Evolutionary conservation across 2,113 vertebrate species (phyloP).

Genomic region (Noctilio leporinus): DNA sequence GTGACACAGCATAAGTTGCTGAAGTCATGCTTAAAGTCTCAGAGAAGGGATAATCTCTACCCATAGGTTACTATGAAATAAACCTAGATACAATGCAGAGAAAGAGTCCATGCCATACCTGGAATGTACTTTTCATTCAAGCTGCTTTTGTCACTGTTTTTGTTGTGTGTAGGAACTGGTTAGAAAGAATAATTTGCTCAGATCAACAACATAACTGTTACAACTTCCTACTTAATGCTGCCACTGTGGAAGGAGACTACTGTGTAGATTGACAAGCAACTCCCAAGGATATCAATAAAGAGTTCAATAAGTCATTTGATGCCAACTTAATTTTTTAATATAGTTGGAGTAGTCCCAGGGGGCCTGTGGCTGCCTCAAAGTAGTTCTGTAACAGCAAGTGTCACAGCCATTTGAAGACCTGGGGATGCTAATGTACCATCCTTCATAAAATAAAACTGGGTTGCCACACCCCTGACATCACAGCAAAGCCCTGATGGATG

Average conservation of each 20-base stretch:
- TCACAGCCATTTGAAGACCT: background rate
- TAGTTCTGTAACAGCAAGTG: background rate
- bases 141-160: background rate
- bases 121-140: background rate
- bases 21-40: background rate
- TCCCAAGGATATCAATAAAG: constrained; percentile 34
- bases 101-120: background rate
- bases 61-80: background rate
- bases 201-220: background rate
- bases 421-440: constrained; percentile 21
- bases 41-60: background rate
- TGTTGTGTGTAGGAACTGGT: background rate
- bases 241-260: background rate
- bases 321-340: constrained; percentile 40
- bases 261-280: constrained; percentile 13
- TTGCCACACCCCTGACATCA: background rate
- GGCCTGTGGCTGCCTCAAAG: background rate
- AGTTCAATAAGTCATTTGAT: constrained; percentile 33
- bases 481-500: constrained; percentile 54
- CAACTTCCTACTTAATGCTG: background rate
- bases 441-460: background rate
- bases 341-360: background rate
- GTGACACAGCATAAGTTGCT: background rate
- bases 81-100: background rate
- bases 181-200: background rate